These are phyloP conservation scores for Macrophya annulata DNA, from an alignment of 2,888 invertebrate species.

Conservation along the genomic window DNA sequence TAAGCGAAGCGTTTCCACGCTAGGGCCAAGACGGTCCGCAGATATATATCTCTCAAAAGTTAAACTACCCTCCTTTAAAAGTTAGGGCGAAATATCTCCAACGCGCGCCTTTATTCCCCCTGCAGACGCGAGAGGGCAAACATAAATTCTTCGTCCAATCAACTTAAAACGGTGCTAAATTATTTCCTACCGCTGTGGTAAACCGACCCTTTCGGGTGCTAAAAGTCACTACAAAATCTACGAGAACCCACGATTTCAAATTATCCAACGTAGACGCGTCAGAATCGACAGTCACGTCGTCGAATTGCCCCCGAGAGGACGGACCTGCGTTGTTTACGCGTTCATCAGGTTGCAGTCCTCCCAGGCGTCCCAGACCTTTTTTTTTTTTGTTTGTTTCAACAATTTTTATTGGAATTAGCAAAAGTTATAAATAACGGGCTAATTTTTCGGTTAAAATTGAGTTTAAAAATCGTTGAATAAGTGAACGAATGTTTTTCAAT, in stretches of 20 bases:
- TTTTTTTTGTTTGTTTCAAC: background rate
- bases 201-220: constrained; percentile 60
- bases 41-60: constrained; percentile 51
- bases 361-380: constrained; percentile 4
- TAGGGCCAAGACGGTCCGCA: constrained; percentile 24
- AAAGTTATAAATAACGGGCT: background rate
- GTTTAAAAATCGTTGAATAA: background rate
- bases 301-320: constrained; percentile 41
- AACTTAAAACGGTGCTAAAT: constrained; percentile 77
- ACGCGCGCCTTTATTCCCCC: constrained; percentile 1
- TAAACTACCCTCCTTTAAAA: constrained; percentile 56
- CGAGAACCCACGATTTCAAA: constrained; percentile 58
- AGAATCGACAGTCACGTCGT: constrained; percentile 47
- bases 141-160: constrained; percentile 75
- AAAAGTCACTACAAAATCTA: constrained; percentile 69
- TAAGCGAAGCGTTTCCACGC: constrained; percentile 4
- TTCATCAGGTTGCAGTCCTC: constrained; percentile 27
- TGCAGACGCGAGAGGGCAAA: constrained; percentile 58
- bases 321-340: constrained; percentile 45
- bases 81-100: constrained; percentile 45
- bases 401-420: background rate
- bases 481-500: background rate
- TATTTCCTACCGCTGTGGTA: constrained; percentile 66
- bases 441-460: background rate
- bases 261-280: constrained; percentile 24